phyloP scores from a whole-genome alignment of 2,888 invertebrate genomes.

The Ectemnius continuus region DNA sequence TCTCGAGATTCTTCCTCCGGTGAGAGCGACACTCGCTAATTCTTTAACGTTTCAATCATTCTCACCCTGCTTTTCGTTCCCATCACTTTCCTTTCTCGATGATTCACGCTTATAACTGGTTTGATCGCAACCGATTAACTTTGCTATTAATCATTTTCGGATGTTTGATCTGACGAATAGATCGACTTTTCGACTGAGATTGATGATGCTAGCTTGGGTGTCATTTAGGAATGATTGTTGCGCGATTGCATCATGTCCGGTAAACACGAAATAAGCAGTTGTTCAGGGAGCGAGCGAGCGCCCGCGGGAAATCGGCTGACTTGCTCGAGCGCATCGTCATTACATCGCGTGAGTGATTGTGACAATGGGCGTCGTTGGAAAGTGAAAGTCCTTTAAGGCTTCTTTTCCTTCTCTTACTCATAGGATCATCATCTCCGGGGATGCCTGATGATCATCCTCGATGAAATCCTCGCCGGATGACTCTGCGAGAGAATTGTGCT shows the following conservation, averaged over 20 bases:
- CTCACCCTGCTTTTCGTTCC: too few relatives aligned
- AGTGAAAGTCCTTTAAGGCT: slow-evolving; percentile 56
- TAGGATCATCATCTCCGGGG: slow-evolving; percentile 41
- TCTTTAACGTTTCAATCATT: too few relatives aligned
- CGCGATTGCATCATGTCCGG: slow-evolving; percentile 13
- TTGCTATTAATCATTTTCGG: too few relatives aligned
- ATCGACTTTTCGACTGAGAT: too few relatives aligned
- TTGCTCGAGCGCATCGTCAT: slow-evolving; percentile 49
- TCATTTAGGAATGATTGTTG: neutral
- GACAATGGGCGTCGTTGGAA: slow-evolving; percentile 53
- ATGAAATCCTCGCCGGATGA: slow-evolving; percentile 21
- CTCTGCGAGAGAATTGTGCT: slow-evolving; percentile 23
- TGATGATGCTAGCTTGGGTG: neutral
- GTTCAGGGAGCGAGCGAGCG: neutral
- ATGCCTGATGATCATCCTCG: slow-evolving; percentile 29
- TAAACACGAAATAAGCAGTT: slow-evolving; percentile 36
- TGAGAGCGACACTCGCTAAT: slow-evolving; percentile 51
- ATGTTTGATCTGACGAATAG: too few relatives aligned
- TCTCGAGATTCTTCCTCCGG: slow-evolving; percentile 76
- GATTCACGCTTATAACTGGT: too few relatives aligned
- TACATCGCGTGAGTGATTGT: slow-evolving; percentile 44
- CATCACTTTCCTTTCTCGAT: too few relatives aligned
- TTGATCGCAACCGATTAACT: too few relatives aligned
- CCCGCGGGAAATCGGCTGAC: slow-evolving; percentile 34
- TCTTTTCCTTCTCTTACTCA: slow-evolving; percentile 49